Base-by-base conservation (phyloP, 2,888 invertebrate genomes). In the Troides helena region DNA sequence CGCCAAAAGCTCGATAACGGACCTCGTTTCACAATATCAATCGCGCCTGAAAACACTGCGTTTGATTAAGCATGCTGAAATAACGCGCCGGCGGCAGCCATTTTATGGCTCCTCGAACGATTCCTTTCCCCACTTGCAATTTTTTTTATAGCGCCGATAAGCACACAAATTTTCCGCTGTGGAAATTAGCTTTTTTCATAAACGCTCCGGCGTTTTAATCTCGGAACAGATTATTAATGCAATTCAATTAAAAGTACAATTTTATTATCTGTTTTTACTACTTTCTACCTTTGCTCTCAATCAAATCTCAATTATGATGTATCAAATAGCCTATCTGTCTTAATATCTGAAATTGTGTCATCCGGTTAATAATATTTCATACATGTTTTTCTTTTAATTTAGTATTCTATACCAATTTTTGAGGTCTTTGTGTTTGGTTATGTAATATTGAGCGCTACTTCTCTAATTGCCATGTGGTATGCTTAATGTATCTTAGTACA, bases 81-180 rank as follows among this genome's bases (percentile, higher is more conserved):
- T 53, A 58, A 21, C 46, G 58, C 62, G 57, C 71, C 68, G 71
- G 56, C 62, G 61, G 74, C 75, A 58, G 66, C 58, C 7, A 23
- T 70, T 83, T 84, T 86, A 84, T 83, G 80, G 76, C 80, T 72
- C 68, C 73, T 74, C 77, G 77, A 76, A 76, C 78, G 74, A 75
- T 78, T 74, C 74, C 72, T 80, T 74, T 78, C 75, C 80, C 78
- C 79, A 77, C 72, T 77, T 78, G 80, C 79, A 80, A 80, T 53
- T 79, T 78, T 36, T 83, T 87, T 88, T 86, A 88, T 84, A 75
- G 80, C 75, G 62, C 57, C 77, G 90, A 90, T 90, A 90, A 90
- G 85, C 73, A 80, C 79, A 87, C 84, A 90, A 50, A 91, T 91
- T 91, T 90, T 86, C 85, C 89, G 90, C 88, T 77, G 76, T 87